Conservation (phyloP, 2,797 vertebrate genomes). For the Galago senegalensis region DNA sequence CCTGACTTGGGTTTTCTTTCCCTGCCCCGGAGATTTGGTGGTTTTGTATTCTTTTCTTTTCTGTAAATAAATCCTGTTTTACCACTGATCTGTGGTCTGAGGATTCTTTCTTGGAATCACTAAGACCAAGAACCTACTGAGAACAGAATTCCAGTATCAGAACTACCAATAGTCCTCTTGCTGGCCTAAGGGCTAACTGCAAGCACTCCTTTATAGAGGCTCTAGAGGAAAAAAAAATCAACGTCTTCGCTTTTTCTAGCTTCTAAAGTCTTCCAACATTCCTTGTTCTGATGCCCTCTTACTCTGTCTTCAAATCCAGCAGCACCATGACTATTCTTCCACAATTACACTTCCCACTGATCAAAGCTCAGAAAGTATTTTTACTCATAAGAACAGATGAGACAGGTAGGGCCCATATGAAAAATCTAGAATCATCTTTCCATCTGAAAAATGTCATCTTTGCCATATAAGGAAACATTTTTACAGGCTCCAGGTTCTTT, state of each 20-base stretch:
- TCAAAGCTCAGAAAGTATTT: not conserved
- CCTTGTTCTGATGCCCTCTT: not conserved
- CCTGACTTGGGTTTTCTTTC: no score
- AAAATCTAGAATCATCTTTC: not conserved
- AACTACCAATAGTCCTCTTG: not conserved
- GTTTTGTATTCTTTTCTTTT: no score
- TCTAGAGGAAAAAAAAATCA: not conserved
- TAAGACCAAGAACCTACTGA: no score
- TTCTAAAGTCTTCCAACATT: not conserved
- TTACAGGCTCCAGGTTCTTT: not conserved
- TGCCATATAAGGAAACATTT: not conserved
- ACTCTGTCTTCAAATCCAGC: not conserved
- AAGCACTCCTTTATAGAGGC: not conserved
- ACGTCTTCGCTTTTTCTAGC: not conserved
- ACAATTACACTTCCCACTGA: not conserved
- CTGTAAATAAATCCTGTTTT: no score
- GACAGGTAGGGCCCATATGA: not conserved
- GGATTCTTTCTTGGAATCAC: no score
- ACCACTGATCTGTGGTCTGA: no score
- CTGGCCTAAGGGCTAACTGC: not conserved
- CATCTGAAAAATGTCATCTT: not conserved
- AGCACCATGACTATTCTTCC: not conserved
- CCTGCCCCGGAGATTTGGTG: no score
- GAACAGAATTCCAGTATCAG: no score
- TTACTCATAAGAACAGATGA: not conserved